Evolutionary conservation across 2,888 invertebrate species (phyloP).

Genomic region (Drosophila eohydei): DNA sequence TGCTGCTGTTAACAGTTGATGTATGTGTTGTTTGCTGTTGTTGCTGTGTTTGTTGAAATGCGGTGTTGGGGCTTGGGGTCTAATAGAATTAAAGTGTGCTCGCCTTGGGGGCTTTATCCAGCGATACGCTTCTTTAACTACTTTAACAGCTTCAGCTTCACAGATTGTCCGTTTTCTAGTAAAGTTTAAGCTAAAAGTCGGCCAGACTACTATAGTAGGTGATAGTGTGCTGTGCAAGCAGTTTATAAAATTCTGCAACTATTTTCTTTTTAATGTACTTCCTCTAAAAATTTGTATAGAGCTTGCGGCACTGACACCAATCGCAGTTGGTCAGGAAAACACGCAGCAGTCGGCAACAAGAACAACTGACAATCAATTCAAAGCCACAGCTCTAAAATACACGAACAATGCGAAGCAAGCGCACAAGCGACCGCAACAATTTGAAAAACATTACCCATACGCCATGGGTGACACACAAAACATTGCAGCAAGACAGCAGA

Average conservation of each 20-base stretch:
- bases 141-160: background rate
- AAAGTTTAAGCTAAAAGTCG: no score
- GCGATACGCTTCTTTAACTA: background rate
- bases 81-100: constrained; percentile 10
- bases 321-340: constrained; percentile 15
- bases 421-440: constrained; percentile 61
- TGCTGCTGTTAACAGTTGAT: constrained; percentile 33
- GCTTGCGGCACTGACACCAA: background rate
- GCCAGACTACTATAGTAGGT: no score
- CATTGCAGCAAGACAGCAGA: constrained; percentile 28
- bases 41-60: constrained; percentile 6
- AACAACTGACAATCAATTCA: constrained; percentile 47
- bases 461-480: constrained; percentile 62
- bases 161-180: background rate
- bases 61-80: background rate
- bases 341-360: constrained; percentile 1
- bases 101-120: background rate
- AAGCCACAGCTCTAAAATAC: constrained; percentile 32
- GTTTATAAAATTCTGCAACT: background rate
- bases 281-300: background rate
- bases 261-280: background rate
- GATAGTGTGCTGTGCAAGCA: no score
- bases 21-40: constrained; percentile 14
- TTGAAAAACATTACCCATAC: constrained; percentile 78
- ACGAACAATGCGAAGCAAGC: constrained; percentile 43